Conservation (phyloP, 2,888 invertebrate genomes). For the Tipula vernalis region DNA sequence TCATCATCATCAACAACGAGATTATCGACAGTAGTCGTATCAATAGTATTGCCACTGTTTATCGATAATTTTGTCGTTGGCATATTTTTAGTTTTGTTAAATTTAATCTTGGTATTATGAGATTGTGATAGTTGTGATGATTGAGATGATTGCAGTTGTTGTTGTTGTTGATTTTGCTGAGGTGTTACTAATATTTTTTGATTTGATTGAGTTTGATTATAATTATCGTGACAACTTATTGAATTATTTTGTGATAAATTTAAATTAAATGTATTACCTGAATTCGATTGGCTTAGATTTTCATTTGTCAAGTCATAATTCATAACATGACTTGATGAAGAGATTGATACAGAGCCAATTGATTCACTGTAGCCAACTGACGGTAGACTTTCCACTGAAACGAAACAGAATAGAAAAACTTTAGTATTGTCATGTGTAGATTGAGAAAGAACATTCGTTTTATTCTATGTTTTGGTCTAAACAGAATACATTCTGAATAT, state of each 20-base stretch:
- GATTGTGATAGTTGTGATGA: neutral
- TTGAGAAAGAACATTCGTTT: no score
- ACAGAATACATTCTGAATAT: no score
- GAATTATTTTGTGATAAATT: slow-evolving; percentile 6
- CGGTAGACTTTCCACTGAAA: neutral
- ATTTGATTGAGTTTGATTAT: slow-evolving; percentile 5
- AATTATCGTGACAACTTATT: neutral
- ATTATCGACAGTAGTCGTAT: neutral
- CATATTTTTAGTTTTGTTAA: neutral
- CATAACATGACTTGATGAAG: neutral
- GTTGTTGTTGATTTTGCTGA: slow-evolving; percentile 9
- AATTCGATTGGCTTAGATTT: slow-evolving; percentile 5
- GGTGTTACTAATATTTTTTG: neutral
- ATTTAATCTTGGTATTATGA: neutral
- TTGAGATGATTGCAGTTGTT: slow-evolving; percentile 6
- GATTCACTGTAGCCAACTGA: slow-evolving; percentile 7
- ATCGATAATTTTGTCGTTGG: neutral
- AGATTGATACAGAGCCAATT: neutral
- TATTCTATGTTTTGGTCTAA: no score
- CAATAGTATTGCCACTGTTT: neutral
- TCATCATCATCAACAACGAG: neutral
- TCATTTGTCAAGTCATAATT: slow-evolving; percentile 6
- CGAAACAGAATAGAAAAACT: neutral
- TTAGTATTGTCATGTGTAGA: neutral
- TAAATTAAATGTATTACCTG: neutral